Base-by-base conservation (phyloP, 2,888 invertebrate genomes). In the Athrips mouffetella region DNA sequence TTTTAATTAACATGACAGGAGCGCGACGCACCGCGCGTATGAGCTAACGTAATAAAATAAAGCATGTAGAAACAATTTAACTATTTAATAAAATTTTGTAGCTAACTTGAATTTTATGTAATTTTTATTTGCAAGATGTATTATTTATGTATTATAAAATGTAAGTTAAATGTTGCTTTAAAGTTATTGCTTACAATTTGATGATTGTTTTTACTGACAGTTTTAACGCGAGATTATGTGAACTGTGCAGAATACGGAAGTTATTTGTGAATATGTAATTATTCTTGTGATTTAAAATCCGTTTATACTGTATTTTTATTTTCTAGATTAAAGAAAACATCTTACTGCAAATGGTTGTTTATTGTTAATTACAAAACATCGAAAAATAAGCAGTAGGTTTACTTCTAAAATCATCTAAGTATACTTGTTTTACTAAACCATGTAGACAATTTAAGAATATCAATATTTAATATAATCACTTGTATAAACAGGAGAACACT, bases 231-330 rank as follows among this genome's bases (percentile, higher is more conserved):
- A 76, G 73, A 77, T 76, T 76, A 79, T 82, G 75, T 76, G 64
- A 77, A 79, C 77, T 68, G 70, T 74, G 63, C 66, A 73, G 73
- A 75, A 70, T 73, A 77, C 76, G 73, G 72, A 80, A 71, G 85
- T 83, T 85, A 81, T 80, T 84, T 89, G 88, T 89, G 87, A 88
- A 88, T 88, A 89, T 89, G 88, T 88, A 88, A 88, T 88, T 87
- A 86, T 82, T 84, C 86, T 86, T 86, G 83, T 88, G 84, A 86
- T 88, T 85, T 84, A 79, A 86, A 86, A 85, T 87, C 85, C 85
- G 83, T 84, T 87, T 86, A 79, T 87, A 86, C 82, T 84, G 81
- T 86, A 84, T 87, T 88, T 83, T 88, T 86, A 88, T 87, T 88
- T 88, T 86, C 81, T 86, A 87, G 86, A 88, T 85, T 88, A 87